phyloP scores from a whole-genome alignment of 2,888 invertebrate species.

The Morpho helenor region DNA sequence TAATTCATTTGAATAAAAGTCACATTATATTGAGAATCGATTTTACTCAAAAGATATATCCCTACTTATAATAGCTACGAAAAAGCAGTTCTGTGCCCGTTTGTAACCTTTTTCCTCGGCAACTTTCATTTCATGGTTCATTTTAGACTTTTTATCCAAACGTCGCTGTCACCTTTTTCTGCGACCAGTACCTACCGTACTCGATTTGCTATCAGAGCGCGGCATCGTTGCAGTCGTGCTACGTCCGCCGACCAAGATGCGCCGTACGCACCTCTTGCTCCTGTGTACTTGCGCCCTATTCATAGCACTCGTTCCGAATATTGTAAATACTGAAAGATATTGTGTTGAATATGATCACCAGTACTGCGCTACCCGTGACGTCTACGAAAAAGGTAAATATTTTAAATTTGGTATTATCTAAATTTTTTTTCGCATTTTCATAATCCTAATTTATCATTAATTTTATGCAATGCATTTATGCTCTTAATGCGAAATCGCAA shows the following conservation, averaged over 20 bases:
- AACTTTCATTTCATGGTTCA: constrained; percentile 65
- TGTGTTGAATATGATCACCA: constrained; percentile 6
- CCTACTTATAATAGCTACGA: no score
- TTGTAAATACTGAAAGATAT: constrained; percentile 3
- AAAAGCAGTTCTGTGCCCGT: constrained; percentile 1
- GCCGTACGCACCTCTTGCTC: neutral
- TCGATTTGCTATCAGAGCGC: constrained; percentile 50
- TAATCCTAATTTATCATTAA: no score
- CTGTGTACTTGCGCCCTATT: constrained; percentile 1
- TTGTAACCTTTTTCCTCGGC: constrained; percentile 27
- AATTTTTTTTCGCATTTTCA: neutral
- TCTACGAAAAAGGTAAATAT: neutral
- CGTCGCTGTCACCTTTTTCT: constrained; percentile 46
- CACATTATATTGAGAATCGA: no score
- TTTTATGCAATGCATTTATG: no score
- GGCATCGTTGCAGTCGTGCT: constrained; percentile 16
- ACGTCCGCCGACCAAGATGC: constrained; percentile 8
- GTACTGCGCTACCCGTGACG: constrained; percentile 4
- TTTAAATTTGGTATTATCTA: no score
- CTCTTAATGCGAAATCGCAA: neutral
- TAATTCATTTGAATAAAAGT: no score
- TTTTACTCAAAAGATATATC: no score
- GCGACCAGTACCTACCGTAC: constrained; percentile 32
- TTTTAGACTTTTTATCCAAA: constrained; percentile 42
- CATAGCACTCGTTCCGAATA: neutral